Evolutionary conservation across 2,888 invertebrate genomes (phyloP).

Genomic region (Amblyjoppa fuscipennis): DNA sequence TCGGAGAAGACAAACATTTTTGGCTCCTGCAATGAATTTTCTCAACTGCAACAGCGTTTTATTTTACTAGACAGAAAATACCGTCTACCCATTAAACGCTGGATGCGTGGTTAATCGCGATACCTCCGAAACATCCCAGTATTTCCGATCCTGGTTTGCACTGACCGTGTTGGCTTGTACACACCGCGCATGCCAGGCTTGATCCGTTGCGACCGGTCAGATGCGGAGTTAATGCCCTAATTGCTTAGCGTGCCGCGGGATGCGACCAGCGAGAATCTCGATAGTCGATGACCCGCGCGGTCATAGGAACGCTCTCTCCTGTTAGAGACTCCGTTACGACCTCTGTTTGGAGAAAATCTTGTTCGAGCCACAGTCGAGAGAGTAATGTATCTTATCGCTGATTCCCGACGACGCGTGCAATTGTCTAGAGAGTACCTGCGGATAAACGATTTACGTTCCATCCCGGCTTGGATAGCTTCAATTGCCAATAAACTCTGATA

Average conservation of each 20-base stretch:
- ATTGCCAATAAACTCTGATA: slow-evolving; percentile 68
- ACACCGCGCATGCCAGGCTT: neutral
- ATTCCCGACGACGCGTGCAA: slow-evolving; percentile 1
- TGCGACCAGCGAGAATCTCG: slow-evolving; percentile 53
- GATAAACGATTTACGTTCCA: slow-evolving; percentile 57
- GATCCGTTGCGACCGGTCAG: slow-evolving; percentile 29
- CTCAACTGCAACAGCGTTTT: neutral
- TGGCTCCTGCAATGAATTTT: slow-evolving; percentile 20
- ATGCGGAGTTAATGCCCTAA: slow-evolving; percentile 61
- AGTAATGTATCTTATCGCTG: slow-evolving; percentile 1
- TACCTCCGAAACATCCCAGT: slow-evolving; percentile 58
- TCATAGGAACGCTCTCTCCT: slow-evolving; percentile 42
- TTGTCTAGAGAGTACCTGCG: neutral
- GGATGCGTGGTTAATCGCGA: slow-evolving; percentile 61
- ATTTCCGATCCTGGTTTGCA: slow-evolving; percentile 59
- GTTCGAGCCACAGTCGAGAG: neutral
- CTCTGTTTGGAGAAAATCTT: slow-evolving; percentile 7
- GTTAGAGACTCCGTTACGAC: slow-evolving; percentile 11
- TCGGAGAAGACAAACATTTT: slow-evolving; percentile 21
- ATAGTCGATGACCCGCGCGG: slow-evolving; percentile 60
- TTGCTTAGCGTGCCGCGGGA: slow-evolving; percentile 55
- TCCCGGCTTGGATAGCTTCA: slow-evolving; percentile 18
- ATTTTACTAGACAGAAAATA: neutral
- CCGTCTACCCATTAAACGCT: slow-evolving; percentile 51
- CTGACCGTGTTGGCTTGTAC: slow-evolving; percentile 24